Evolutionary conservation across 2,113 vertebrate species (phyloP).

Genomic region (Serilophus lunatus): DNA sequence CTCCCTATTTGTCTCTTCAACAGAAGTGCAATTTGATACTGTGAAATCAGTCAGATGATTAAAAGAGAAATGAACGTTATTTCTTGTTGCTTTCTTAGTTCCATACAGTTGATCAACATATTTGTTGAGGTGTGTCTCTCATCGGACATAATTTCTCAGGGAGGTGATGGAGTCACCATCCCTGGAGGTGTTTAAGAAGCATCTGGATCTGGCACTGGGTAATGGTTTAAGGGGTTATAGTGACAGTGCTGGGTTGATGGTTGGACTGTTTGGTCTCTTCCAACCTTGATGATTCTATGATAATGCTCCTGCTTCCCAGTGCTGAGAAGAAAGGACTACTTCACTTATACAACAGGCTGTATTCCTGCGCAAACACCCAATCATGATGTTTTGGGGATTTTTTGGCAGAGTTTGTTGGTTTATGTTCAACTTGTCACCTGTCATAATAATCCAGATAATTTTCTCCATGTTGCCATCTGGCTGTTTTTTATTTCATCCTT

Average conservation of each 20-base stretch:
- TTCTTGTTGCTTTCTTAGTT: background rate
- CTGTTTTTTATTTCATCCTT: background rate
- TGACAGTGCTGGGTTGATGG: background rate
- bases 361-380: background rate
- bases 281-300: background rate
- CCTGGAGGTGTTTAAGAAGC: background rate
- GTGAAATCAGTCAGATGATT: background rate
- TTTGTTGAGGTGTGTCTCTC: background rate
- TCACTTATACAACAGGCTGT: background rate
- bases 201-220: background rate
- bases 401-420: background rate
- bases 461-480: background rate
- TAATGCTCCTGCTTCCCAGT: background rate
- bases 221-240: background rate
- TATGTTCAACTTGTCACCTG: background rate
- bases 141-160: background rate
- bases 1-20: background rate
- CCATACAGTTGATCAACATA: background rate
- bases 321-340: background rate
- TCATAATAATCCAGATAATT: background rate
- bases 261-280: background rate
- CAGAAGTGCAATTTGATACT: background rate
- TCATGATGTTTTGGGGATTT: background rate
- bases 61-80: background rate
- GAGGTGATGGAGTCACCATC: background rate